Base-by-base conservation (phyloP, 2,113 vertebrate species). In the Epinephelus moara region DNA sequence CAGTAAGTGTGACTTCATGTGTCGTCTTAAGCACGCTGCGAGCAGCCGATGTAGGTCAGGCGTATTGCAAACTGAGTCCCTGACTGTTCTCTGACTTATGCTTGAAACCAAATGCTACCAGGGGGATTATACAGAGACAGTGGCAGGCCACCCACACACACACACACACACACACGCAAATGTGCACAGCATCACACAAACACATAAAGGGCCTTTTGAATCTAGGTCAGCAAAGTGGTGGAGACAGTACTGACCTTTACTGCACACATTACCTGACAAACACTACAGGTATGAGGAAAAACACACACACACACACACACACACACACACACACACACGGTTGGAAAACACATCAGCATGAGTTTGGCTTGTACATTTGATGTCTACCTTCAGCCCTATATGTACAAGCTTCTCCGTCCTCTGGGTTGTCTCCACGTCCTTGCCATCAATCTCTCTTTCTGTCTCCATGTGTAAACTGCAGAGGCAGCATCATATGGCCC, bases 21-120 rank as follows among this genome's bases (percentile, higher is more conserved):
- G 88, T 90, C 85, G n/a, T 88, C 87, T 90, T 92, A 90, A 84
- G 77, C 64, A 30, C 25, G 57, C 84, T 69, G 80, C 25, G 81
- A 90, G 84, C 84, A 85, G 82, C 69, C 52, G 27, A 94, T 94
- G 89, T 94, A 94, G 92, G 93, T 93, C 92, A 93, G 84, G 85
- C 74, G 11, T 75, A 71, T 75, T 75, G 76, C 80, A 88, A 85
- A 89, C 66, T 14, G n/a, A n/a, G n/a, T n/a, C n/a, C n/a, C n/a
- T n/a, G 85, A 82, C 81, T 89, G 82, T 93, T 91, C 68, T 80
- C 78, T 68, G 85, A 90, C 85, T 93, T 89, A 21, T 75, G 88
- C 80, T 85, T 33, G 64, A 88, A 94, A 91, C 75, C 78, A 81
- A 87, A 92, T 59, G 74, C 72, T 75, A 89, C 86, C 71, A 70